Conservation (phyloP, 2,888 invertebrate species). For the Cosmia pyralina region DNA sequence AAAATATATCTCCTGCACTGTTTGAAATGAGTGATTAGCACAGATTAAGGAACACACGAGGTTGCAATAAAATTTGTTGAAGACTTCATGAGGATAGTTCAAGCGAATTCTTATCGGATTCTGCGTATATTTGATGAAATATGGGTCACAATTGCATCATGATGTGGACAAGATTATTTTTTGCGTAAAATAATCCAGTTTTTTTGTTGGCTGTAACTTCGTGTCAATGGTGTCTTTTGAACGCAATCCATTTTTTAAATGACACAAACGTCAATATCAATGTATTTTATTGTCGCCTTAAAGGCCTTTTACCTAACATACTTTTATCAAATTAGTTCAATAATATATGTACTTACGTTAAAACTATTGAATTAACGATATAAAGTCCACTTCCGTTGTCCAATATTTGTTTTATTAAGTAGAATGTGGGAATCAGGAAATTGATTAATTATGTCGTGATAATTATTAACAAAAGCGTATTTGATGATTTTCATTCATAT, state of each 20-base stretch:
- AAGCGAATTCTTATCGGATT: constrained; percentile 42
- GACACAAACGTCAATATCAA: background rate
- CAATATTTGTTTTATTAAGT: constrained; percentile 76
- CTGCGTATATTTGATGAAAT: constrained; percentile 24
- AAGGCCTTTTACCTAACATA: background rate
- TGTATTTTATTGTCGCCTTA: background rate
- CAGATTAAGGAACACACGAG: constrained; percentile 55
- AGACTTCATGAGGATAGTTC: constrained; percentile 6
- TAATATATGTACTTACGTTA: background rate
- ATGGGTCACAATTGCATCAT: constrained; percentile 49
- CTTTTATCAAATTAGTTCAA: constrained; percentile 16
- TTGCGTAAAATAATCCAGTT: constrained; percentile 12
- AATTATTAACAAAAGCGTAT: constrained; percentile 5
- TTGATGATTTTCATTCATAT: constrained; percentile 15
- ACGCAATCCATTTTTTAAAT: background rate
- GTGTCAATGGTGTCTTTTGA: background rate
- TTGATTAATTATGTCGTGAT: constrained; percentile 56
- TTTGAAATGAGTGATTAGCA: constrained; percentile 63
- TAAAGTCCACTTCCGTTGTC: constrained; percentile 74
- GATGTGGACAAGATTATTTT: constrained; percentile 26
- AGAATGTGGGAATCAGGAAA: constrained; percentile 79
- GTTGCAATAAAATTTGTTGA: constrained; percentile 22
- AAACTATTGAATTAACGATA: constrained; percentile 57
- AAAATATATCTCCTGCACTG: constrained; percentile 56
- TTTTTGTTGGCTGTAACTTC: constrained; percentile 1